A percentile compares a stretch with the other conserved stretches of the same genome.
These are phyloP conservation scores for Adelphocoris suturalis DNA, from an alignment of 2,888 invertebrate species.

Conservation along the genomic window DNA sequence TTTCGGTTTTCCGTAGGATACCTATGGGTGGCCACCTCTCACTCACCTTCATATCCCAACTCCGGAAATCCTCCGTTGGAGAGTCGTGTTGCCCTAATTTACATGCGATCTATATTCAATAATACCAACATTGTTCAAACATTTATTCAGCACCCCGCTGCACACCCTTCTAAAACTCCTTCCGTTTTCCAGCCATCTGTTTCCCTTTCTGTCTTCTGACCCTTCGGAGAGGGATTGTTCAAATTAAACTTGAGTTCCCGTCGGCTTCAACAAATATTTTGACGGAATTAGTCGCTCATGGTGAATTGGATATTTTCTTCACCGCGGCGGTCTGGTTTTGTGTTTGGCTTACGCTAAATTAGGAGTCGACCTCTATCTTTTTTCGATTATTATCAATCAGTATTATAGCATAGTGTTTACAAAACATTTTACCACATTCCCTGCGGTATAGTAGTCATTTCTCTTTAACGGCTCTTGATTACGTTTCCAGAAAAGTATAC, in stretches of 20 bases:
- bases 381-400: background rate
- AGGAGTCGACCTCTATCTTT: background rate
- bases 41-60: slow-evolving; percentile 33
- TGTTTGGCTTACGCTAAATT: background rate
- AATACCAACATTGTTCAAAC: slow-evolving; percentile 63
- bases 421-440: too few relatives aligned
- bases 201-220: slow-evolving; percentile 47
- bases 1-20: background rate
- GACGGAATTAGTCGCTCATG: slow-evolving; percentile 22
- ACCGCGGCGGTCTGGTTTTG: background rate
- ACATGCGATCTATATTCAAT: slow-evolving; percentile 63
- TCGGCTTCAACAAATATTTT: slow-evolving; percentile 5
- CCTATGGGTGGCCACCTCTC: slow-evolving; percentile 2
- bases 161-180: slow-evolving; percentile 27
- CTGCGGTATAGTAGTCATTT: too few relatives aligned
- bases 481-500: too few relatives aligned
- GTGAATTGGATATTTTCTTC: slow-evolving; percentile 13
- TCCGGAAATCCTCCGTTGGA: slow-evolving; percentile 32
- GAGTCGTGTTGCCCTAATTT: slow-evolving; percentile 48
- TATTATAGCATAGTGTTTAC: too few relatives aligned
- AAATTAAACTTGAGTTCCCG: slow-evolving; percentile 29
- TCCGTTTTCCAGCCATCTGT: slow-evolving; percentile 36
- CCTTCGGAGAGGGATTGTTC: slow-evolving; percentile 29
- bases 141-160: slow-evolving; percentile 50
- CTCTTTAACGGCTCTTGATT: too few relatives aligned